Base-by-base conservation (phyloP, 2,797 vertebrate species). In the Huso huso region DNA sequence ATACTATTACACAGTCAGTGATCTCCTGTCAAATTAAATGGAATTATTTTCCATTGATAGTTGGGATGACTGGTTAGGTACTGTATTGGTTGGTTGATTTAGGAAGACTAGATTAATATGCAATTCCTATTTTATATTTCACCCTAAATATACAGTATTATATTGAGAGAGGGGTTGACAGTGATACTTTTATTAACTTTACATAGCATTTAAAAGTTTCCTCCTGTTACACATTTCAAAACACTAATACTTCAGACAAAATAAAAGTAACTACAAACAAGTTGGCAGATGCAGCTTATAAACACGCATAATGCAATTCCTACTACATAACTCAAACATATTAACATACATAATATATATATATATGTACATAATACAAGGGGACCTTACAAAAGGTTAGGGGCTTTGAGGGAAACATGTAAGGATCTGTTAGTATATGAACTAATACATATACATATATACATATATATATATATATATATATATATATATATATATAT, bases 301-400 rank as follows among this genome's bases (percentile, higher is more conserved):
- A 84, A 87, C 77, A 83, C 85, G 81, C 83, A 81, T 70, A 66
- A 75, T 51, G 77, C 77, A 74, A 69, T 69, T 74, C 77, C 79
- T 79, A 75, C 64, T 69, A 74, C 77, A 74, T 50, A 68, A 79
- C 72, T 70, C 67, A 78, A 77, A 71, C 76, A 83, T 73, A 75
- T 78, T 75, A 72, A 78, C 73, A 77, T 81, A 79, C 78, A 76
- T 71, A 79, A 72, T 76, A 61, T 69, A 67, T n/a, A 67, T n/a
- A n/a, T n/a, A 18, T 87, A 85, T 89, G 71, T 88, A 88, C 83
- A 88, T 76, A 80, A 77, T 72, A 76, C 48, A 67, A 76, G 73
- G 68, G 77, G 52, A 73, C 71, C 66, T 73, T 60, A 74, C 65
- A 37, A 63, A 37, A 70, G 77, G 57, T 78, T 69, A 69, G 61